Evolutionary conservation across 2,797 vertebrate species (phyloP), one percentile per base, ranked within the genome.

Genomic region (Manis crassicaudata): DNA sequence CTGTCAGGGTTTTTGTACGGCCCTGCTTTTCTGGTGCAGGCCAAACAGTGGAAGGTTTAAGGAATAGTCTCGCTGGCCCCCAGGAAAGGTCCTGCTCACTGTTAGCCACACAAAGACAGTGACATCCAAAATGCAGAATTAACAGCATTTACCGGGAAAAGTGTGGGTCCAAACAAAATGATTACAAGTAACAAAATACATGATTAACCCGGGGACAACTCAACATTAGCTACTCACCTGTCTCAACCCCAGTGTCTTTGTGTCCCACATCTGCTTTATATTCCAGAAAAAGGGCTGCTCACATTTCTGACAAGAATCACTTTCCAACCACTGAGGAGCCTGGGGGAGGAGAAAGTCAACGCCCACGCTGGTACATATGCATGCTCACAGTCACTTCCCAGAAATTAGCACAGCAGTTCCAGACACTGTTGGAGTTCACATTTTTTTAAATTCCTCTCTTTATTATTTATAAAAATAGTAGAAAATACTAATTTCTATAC

Each of bases 211-310:
- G 27, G 68, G 6, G 27, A 20, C 0, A 4, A 14, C 2, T 11
- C 37, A 3, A 5, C 0, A 0, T 0, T 1, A 27, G 0, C 2
- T 8, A n/a, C 98, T 98, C 82, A 99, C 99, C 99, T 99, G 99
- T 97, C 99, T 98, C 94, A 99, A 98, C 0, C 99, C 99, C 94
- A 99, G 85, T 0, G 99, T 99, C 98, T 99, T 99, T 0, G 99
- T 99, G 97, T 99, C 99, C 99, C 99, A 99, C 98, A 99, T 99
- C 90, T 99, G 99, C 98, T 99, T 99, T 96, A 99, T 98, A 75
- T 99, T 99, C 99, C 99, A 99, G 98, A 99, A 99, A 96, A 99
- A 99, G 12, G 99, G 99, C 67, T 99, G 99, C 70, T 99, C 98
- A 94, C 99, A 99, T 92, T 99, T 99, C 97, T 99, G 99, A 98